Percentiles rank a stretch among this genome's conserved stretches.
Conservation (phyloP, 2,113 vertebrate species). For the Boulengeromyrus knoepffleri region DNA sequence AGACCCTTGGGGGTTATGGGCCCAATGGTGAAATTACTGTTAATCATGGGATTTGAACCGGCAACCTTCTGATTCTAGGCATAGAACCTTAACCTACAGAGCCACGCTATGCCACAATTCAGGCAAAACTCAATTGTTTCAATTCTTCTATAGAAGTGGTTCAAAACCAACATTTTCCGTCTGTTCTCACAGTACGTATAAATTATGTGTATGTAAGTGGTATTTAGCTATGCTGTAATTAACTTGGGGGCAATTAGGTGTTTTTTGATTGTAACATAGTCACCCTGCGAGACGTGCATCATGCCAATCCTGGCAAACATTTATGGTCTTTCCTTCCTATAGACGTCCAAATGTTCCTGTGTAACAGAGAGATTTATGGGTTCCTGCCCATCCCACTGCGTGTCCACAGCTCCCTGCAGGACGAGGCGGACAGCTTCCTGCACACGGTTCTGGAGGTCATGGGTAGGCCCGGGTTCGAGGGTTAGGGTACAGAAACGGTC, state of each 20-base stretch:
- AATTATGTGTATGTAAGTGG: background rate
- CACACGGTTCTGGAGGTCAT: conserved; percentile 75
- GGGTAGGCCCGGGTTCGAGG: conserved; percentile 56
- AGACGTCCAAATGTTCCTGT: conserved; percentile 88
- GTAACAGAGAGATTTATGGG: conserved; percentile 75
- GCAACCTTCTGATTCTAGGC: background rate
- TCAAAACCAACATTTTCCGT: background rate
- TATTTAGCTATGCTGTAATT: background rate
- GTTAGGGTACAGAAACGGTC: conserved; percentile 21
- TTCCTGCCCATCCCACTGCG: conserved; percentile 76
- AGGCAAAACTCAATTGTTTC: background rate
- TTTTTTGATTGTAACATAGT: background rate
- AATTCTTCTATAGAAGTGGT: background rate
- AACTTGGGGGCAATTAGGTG: background rate
- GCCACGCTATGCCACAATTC: background rate
- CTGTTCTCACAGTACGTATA: background rate
- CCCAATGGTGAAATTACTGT: background rate
- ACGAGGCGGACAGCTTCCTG: conserved; percentile 79
- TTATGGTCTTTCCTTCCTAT: background rate
- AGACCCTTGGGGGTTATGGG: background rate
- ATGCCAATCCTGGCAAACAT: background rate
- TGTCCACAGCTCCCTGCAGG: conserved; percentile 69
- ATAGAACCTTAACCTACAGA: background rate
- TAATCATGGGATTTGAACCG: background rate
- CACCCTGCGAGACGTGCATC: background rate